Percentiles rank a stretch among this genome's conserved stretches.
Conservation (phyloP, 2,797 vertebrate genomes). For the Gymnodraco acuticeps region DNA sequence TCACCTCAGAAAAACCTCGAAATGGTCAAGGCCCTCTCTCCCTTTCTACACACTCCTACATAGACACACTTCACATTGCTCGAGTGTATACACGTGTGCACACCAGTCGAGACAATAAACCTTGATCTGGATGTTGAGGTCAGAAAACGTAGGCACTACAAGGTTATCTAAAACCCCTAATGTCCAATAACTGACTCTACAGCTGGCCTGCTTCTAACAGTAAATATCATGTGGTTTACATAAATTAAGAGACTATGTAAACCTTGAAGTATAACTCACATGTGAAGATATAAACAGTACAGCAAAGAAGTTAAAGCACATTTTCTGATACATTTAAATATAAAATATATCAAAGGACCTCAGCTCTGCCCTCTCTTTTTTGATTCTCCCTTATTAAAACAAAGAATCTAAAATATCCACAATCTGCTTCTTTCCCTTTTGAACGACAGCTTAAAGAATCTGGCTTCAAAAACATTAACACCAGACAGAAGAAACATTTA, state of each 20-base stretch:
- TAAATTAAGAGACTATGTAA: constrained; percentile 33
- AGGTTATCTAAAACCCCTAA: constrained; percentile 24
- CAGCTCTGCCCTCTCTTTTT: neutral
- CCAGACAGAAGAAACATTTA: constrained; percentile 64
- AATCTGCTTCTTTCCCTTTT: constrained; percentile 38
- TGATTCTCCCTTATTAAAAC: constrained; percentile 8
- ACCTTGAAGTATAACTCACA: constrained; percentile 30
- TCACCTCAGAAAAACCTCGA: constrained; percentile 89
- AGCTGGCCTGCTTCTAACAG: constrained; percentile 17
- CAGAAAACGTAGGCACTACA: constrained; percentile 34
- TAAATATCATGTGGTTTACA: constrained; percentile 39
- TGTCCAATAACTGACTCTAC: constrained; percentile 20
- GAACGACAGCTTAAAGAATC: constrained; percentile 43
- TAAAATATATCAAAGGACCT: constrained; percentile 7
- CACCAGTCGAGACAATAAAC: constrained; percentile 16
- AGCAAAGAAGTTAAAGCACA: constrained; percentile 21
- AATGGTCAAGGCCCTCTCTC: constrained; percentile 84
- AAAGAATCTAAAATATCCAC: constrained; percentile 19
- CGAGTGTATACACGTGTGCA: constrained; percentile 53
- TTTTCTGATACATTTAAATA: constrained; percentile 8
- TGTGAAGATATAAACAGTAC: constrained; percentile 38
- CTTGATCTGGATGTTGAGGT: constrained; percentile 25
- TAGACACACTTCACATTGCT: constrained; percentile 68
- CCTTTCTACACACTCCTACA: constrained; percentile 74
- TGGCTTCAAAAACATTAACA: constrained; percentile 66